These are phyloP conservation scores for Daphoenositta chrysoptera DNA, from an alignment of 2,113 vertebrate species.

Conservation along the genomic window DNA sequence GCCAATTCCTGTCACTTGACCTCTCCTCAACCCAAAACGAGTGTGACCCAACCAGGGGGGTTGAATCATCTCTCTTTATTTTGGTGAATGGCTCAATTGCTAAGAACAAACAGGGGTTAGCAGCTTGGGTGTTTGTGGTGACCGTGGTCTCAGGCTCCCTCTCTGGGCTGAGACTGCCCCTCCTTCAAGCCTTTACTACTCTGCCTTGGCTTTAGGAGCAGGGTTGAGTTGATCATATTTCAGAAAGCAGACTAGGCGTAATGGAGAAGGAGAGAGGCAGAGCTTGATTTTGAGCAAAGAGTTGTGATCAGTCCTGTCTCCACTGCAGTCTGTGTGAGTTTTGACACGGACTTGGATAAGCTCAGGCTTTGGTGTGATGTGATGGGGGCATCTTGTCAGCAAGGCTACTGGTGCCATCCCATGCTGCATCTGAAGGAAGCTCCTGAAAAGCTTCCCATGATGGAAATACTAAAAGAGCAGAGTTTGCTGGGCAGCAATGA, in stretches of 20 bases:
- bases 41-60: background rate
- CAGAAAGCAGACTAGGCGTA: background rate
- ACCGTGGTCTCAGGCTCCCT: background rate
- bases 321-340: background rate
- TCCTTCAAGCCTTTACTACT: background rate
- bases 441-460: background rate
- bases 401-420: background rate
- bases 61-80: background rate
- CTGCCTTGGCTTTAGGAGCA: background rate
- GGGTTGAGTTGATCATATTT: background rate
- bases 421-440: background rate
- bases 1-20: background rate
- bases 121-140: background rate
- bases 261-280: background rate
- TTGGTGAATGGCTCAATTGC: background rate
- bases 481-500: background rate
- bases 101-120: background rate
- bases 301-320: background rate
- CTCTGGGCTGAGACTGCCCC: background rate
- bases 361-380: background rate
- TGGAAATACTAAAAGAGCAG: background rate
- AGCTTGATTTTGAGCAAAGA: background rate
- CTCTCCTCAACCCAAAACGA: background rate
- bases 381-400: background rate
- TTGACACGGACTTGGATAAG: background rate